Conservation (phyloP, 2,888 invertebrate species). For the Mythimna loreyi region DNA sequence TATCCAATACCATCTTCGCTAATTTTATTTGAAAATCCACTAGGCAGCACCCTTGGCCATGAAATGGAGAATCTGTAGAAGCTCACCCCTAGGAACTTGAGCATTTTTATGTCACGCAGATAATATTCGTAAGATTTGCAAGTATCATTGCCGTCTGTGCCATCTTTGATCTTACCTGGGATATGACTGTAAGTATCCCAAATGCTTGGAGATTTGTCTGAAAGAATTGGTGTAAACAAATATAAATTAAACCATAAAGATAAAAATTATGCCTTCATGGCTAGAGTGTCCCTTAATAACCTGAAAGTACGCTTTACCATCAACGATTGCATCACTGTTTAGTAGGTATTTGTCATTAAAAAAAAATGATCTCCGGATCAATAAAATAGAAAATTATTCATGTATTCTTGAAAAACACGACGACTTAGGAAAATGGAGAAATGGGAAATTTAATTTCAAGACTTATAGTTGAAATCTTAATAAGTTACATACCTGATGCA, state of each 20-base stretch:
- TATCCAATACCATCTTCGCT: slow-evolving; percentile 92
- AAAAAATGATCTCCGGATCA: too few species aligned
- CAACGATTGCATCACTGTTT: too few species aligned
- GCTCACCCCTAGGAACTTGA: slow-evolving; percentile 84
- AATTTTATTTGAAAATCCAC: slow-evolving; percentile 87
- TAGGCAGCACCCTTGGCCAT: slow-evolving; percentile 92
- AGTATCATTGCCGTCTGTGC: slow-evolving; percentile 90
- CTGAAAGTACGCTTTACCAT: too few species aligned
- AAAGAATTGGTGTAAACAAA: not conserved
- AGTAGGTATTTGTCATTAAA: too few species aligned
- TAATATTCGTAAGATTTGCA: slow-evolving; percentile 92
- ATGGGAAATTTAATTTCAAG: too few species aligned
- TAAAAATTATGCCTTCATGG: too few species aligned
- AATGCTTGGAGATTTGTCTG: slow-evolving; percentile 90
- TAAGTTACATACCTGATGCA: slow-evolving; percentile 49
- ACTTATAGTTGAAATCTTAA: not conserved
- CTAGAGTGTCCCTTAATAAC: too few species aligned
- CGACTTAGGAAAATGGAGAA: not conserved
- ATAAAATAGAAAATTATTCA: not conserved
- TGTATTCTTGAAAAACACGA: not conserved
- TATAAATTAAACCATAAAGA: not conserved
- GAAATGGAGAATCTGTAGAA: slow-evolving; percentile 91
- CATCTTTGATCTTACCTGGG: slow-evolving; percentile 87
- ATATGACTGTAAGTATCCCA: slow-evolving; percentile 91
- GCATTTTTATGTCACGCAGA: slow-evolving; percentile 87